A percentile compares a stretch with the other conserved stretches of the same genome.
Evolutionary conservation across 2,113 vertebrate species (phyloP).

Genomic region (Siniperca chuatsi): DNA sequence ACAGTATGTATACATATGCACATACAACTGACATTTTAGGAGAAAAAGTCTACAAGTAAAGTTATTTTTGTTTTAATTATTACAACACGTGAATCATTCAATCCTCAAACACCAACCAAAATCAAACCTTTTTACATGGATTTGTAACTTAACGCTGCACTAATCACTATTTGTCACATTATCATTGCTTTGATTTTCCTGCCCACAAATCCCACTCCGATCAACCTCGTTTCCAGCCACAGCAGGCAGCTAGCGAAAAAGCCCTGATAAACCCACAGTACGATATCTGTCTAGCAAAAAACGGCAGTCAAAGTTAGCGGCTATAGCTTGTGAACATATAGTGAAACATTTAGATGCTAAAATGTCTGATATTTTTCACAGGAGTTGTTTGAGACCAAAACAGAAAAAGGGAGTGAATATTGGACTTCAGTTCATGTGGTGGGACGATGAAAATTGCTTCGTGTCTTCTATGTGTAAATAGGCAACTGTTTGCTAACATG

Average conservation of each 20-base stretch:
- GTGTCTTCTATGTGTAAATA: neutral
- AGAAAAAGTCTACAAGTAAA: neutral
- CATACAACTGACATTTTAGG: neutral
- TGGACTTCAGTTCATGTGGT: neutral
- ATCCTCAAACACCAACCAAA: neutral
- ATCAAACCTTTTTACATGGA: neutral
- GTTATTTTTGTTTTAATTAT: neutral
- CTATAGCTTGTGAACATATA: neutral
- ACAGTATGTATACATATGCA: neutral
- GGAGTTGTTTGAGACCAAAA: conserved; percentile 1
- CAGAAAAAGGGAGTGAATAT: neutral
- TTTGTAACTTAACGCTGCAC: neutral
- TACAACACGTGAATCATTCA: too few relatives aligned
- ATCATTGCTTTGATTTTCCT: neutral
- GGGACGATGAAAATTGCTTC: neutral
- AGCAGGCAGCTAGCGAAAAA: neutral
- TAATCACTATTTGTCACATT: neutral
- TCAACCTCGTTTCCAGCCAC: neutral
- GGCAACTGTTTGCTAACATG: neutral
- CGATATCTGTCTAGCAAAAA: neutral
- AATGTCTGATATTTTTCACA: neutral
- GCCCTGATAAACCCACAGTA: neutral
- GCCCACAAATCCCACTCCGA: neutral
- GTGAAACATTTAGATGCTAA: neutral
- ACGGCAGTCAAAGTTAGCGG: neutral